Base-by-base conservation (phyloP, 1,140 invertebrate genomes). In the Drosophila teissieri region DNA sequence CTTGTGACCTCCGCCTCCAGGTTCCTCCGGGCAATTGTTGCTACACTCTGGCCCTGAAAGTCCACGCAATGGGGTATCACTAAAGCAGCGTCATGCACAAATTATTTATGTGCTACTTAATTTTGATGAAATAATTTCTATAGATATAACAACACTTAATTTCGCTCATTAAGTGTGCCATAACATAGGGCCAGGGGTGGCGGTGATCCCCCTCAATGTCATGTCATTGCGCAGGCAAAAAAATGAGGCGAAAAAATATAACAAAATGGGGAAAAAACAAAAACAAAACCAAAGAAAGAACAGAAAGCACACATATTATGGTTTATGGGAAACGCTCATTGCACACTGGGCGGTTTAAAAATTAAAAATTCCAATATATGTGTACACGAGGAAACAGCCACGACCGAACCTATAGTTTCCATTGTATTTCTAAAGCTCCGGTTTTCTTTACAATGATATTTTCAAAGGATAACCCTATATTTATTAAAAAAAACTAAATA, bases 61-160 rank as follows among this genome's bases (percentile, higher is more conserved):
- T 49, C 60, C 51, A 52, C 61, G 52, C 27, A 61, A 7, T 17
- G 39, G 34, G 12, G 53, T 27, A 36, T 44, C 51, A 34, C 39
- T 60, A 68, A 60, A 61, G 63, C 74, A 73, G 24, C 54, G 63
- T 53, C 58, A 69, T 70, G 60, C 61, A 69, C 65, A 62, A 73
- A 53, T 86, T 80, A 89, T 88, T 86, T 83, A 86, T 84, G 72
- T 67, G 83, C 84, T 88, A 83, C 80, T 88, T 88, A 89, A 89
- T 83, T 83, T 80, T 83, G 83, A 88, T 89, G 67, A 77, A 83
- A 89, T 89, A 88, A 89, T 89, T 88, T 79, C 75, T 73, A 70
- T 80, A 83, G 80, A 83, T 83, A 88, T 70, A 89, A 89, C 79
- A 83, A 80, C 83, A 83, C 83, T 88, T 89, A 83, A 88, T 89